phyloP scores from a whole-genome alignment of 2,888 invertebrate species.

The Labia minor region DNA sequence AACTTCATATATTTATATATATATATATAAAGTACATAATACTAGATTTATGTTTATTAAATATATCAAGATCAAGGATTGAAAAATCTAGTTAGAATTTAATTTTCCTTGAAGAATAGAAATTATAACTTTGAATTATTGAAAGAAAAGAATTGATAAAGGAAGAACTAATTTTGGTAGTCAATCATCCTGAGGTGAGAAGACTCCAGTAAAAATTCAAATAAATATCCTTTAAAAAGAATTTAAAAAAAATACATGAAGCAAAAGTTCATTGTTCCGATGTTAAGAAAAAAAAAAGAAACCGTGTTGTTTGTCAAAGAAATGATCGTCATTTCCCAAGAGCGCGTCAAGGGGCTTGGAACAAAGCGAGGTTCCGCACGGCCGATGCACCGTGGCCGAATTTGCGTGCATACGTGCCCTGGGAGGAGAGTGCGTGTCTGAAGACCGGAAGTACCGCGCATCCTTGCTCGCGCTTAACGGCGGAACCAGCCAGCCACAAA shows the following conservation, averaged over 20 bases:
- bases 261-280: neutral
- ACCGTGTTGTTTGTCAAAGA: neutral
- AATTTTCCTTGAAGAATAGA: too few relatives aligned
- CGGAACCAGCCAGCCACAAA: neutral
- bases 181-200: too few relatives aligned
- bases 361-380: constrained; percentile 13
- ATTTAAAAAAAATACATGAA: neutral
- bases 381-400: constrained; percentile 13
- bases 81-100: too few relatives aligned
- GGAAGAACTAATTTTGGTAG: too few relatives aligned
- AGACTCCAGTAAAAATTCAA: neutral
- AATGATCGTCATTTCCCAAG: neutral
- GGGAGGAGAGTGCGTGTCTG: constrained; percentile 2
- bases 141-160: too few relatives aligned
- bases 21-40: too few relatives aligned
- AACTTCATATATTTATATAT: too few relatives aligned
- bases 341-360: neutral
- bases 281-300: neutral
- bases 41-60: too few relatives aligned
- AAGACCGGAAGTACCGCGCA: constrained; percentile 2
- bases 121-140: too few relatives aligned
- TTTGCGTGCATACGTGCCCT: constrained; percentile 3
- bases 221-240: neutral
- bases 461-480: constrained; percentile 5
- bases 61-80: too few relatives aligned